These are phyloP conservation scores for Arvicanthis niloticus DNA, from an alignment of 2,113 vertebrate genomes.

Conservation along the genomic window DNA sequence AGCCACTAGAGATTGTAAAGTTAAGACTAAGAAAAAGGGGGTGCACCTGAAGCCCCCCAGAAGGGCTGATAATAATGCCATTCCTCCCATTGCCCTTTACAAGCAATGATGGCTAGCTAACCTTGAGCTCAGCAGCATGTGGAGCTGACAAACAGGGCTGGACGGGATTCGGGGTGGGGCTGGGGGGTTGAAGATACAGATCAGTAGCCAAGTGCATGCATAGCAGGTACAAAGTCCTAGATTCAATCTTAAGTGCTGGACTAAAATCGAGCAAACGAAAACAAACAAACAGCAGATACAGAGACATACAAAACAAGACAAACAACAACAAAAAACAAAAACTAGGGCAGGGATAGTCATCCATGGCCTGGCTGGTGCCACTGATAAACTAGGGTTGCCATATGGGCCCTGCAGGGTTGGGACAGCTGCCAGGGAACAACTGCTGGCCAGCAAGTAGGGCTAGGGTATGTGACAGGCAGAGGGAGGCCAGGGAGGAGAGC, in stretches of 20 bases:
- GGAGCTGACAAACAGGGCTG: conserved; percentile 4
- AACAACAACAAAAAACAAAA: not conserved
- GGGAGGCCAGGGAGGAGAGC: not conserved
- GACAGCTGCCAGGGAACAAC: conserved; percentile 34
- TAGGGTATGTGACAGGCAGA: not conserved
- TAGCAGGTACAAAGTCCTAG: not conserved
- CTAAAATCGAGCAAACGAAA: not conserved
- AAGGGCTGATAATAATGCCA: not conserved
- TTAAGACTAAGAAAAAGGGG: not conserved
- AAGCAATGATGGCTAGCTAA: not conserved
- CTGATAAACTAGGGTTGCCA: conserved; percentile 54
- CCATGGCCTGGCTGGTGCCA: conserved; percentile 18
- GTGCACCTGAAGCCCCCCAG: not conserved
- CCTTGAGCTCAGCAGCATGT: not conserved
- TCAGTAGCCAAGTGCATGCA: not conserved
- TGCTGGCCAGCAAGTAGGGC: not conserved
- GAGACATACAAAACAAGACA: not conserved
- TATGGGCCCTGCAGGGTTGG: conserved; percentile 65
- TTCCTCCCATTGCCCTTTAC: not conserved
- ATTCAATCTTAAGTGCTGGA: not conserved
- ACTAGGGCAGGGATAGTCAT: not conserved
- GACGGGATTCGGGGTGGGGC: not conserved
- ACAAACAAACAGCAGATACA: not conserved
- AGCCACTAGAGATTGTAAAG: not conserved
- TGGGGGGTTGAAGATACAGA: not conserved